Evolutionary conservation across 2,888 invertebrate genomes (phyloP), one percentile per base, ranked within the genome.

Genomic region (Hemistola chrysoprasaria): DNA sequence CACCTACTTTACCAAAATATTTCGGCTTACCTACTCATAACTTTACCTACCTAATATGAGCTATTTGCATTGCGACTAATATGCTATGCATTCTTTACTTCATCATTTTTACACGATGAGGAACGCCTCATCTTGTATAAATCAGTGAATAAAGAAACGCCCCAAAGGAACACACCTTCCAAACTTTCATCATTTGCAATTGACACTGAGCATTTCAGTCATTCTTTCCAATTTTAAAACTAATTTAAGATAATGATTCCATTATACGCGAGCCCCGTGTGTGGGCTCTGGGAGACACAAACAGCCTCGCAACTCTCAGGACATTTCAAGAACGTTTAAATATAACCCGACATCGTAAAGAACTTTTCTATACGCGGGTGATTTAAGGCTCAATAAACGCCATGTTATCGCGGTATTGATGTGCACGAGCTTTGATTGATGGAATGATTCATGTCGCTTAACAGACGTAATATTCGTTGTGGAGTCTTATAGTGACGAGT

Each of bases 371-470:
- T 54, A 51, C 37, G 35, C 48, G 57, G 26, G 53, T 69, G 70
- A 71, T 71, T 71, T 65, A 69, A 47, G 51, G 56, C 53, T 40
- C 52, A 45, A 59, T 70, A 63, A 71, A 65, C 55, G 59, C 47
- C 34, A 22, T 46, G 44, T 57, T 57, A 58, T 50, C 40, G 45
- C 48, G 21, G 31, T 35, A 43, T 49, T 44, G 34, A 47, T 40
- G 48, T 40, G 16, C 32, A 42, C 26, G 29, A 24, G n/a, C 6
- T 22, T 41, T 49, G 37, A 54, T 45, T 34, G 34, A 49, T 44
- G 23, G 16, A 16, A 16, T 16, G 16, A 16, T 16, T 16, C 16
- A 16, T 16, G 16, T 3, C 16, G 16, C 3, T 16, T 16, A 16
- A 16, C 2, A 16, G 16, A 3, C 2, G 16, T 16, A 16, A 3